A percentile compares a stretch with the other conserved stretches of the same genome.
Conservation (phyloP, 2,113 vertebrate genomes). For the Anolis sagrei region DNA sequence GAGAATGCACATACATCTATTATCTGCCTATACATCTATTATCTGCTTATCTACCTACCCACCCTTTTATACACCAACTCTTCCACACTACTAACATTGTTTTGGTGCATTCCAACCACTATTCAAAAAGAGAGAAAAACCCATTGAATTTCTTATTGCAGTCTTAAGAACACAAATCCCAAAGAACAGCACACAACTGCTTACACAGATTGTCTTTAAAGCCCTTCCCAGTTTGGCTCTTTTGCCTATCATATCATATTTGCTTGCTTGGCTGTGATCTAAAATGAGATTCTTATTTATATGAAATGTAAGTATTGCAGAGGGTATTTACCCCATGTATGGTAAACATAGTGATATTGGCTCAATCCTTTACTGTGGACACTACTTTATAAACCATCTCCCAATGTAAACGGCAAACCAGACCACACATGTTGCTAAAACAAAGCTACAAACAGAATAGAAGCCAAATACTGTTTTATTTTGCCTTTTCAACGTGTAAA, state of each 20-base stretch:
- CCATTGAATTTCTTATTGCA: slow-evolving; percentile 1
- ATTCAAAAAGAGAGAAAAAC: background rate
- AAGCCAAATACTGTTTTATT: background rate
- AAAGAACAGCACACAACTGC: slow-evolving; percentile 3
- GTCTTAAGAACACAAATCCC: background rate
- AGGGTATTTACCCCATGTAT: slow-evolving; percentile 59
- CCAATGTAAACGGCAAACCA: slow-evolving; percentile 76
- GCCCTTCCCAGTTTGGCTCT: background rate
- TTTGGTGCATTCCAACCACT: background rate
- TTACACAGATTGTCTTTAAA: slow-evolving; percentile 8
- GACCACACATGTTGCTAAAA: slow-evolving; percentile 76
- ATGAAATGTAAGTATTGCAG: slow-evolving; percentile 55
- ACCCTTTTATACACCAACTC: background rate
- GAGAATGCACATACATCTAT: too few species aligned
- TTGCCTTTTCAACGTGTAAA: slow-evolving; percentile 38
- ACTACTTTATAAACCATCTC: slow-evolving; percentile 69
- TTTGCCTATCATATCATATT: slow-evolving; percentile 44
- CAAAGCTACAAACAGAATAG: slow-evolving; percentile 56
- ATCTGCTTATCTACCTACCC: background rate
- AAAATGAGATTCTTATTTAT: slow-evolving; percentile 64
- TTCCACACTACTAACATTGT: background rate
- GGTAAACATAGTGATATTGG: slow-evolving; percentile 71
- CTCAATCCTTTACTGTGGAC: slow-evolving; percentile 69
- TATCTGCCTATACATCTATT: background rate
- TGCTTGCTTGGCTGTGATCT: slow-evolving; percentile 55